Evolutionary conservation across 2,888 invertebrate species (phyloP), one percentile per base, ranked within the genome.

Genomic region (Scaptomyza flava): DNA sequence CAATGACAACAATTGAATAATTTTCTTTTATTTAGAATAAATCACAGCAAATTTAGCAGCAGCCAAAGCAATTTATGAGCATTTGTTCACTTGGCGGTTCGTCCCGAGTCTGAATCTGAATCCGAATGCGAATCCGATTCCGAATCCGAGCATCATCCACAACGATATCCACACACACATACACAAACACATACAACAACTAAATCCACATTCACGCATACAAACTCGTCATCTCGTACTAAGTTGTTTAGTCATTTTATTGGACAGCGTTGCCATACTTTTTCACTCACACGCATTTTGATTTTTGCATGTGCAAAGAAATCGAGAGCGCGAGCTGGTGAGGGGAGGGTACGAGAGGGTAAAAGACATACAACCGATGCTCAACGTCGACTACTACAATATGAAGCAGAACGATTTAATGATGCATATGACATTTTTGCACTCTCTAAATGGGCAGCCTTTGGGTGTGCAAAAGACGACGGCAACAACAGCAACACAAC

Each of bases 401-500:
- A 84, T 84, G 83, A 84, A 78, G 88, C 89, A 87, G 87, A 89
- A 83, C 89, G 86, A 78, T 84, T 89, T 86, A 89, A 89, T 89
- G 88, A 89, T 84, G 89, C 88, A 84, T 89, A 88, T 86, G 89
- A 89, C 89, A 88, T 85, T 89, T 88, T 88, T 88, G 87, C 87
- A 83, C 88, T 86, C 82, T 84, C 81, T 82, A 81, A 86, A 83
- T 85, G 77, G 81, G 76, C 82, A 80, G 78, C 64, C 85, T 75
- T 66, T 73, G 74, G 73, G 60, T 74, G 73, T 70, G 77, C 77
- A 69, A 66, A 57, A 64, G 65, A 64, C 58, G 61, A 62, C 57
- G 42, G 56, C 66, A 72, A 41, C 68, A 56, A 53, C 60, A 52
- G 8, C 51, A 51, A 12, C 46, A 52, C 59, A 57, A 0, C 60